Percentiles rank a stretch among this genome's conserved stretches.
These are phyloP conservation scores for Tenthredo mesomela DNA, from an alignment of 2,888 invertebrate genomes.

Conservation along the genomic window DNA sequence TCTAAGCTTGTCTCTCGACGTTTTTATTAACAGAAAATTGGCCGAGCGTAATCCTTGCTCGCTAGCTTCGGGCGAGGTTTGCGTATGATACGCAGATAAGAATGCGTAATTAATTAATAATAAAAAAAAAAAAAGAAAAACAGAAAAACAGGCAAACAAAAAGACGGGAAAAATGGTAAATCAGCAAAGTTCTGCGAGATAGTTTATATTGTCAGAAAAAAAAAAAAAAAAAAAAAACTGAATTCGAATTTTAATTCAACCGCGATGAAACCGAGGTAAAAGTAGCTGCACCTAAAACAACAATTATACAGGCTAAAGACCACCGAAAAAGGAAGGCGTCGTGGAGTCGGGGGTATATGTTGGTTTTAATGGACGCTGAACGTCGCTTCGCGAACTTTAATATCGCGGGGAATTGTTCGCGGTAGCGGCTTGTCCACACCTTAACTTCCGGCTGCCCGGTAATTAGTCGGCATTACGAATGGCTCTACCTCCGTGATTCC, in stretches of 20 bases:
- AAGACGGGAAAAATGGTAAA: not conserved
- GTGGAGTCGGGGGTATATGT: not conserved
- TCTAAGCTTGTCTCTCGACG: conserved; percentile 8
- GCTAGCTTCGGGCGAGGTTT: not conserved
- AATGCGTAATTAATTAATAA: not conserved
- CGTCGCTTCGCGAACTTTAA: conserved; percentile 58
- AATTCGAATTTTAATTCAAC: not conserved
- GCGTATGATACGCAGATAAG: not conserved
- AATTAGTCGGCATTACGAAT: conserved; percentile 73
- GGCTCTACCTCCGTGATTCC: conserved; percentile 31
- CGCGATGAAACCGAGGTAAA: not conserved
- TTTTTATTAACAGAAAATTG: conserved; percentile 14
- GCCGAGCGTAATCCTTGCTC: not conserved
- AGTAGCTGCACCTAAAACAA: not conserved
- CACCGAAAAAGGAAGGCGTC: conserved; percentile 1
- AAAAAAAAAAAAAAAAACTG: not conserved
- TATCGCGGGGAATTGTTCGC: conserved; percentile 53
- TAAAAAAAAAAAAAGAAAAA: not conserved
- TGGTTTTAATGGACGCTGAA: conserved; percentile 61
- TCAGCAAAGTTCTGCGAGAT: not conserved
- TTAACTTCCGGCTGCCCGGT: conserved; percentile 70
- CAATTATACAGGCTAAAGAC: conserved; percentile 25
- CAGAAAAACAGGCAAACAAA: not conserved
- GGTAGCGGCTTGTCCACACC: conserved; percentile 69
- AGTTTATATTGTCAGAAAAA: not conserved